These are phyloP conservation scores for Sanderia malayensis DNA, from an alignment of 30 jellyfish, hydroid and myxozoan genomes.

Conservation along the genomic window DNA sequence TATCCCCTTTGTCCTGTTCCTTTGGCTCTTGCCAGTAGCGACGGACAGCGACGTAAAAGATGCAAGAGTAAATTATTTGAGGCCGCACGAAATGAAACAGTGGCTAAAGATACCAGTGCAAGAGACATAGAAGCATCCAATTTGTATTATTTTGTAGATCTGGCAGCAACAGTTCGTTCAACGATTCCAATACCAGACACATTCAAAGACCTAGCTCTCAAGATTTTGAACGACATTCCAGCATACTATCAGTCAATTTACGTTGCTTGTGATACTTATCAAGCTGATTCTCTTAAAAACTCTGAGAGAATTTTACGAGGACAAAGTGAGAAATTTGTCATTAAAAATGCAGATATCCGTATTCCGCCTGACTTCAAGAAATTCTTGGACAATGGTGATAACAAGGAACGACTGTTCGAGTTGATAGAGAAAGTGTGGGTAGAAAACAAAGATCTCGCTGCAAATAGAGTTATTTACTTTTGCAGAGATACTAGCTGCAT, in stretches of 20 bases:
- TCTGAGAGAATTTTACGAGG: constrained; percentile 10
- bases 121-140: constrained; percentile 4
- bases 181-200: constrained; percentile 27
- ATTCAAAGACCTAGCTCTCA: constrained; percentile 23
- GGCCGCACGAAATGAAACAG: constrained; percentile 26
- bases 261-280: constrained; percentile 42
- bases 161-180: constrained; percentile 27
- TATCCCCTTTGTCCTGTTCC: constrained; percentile 38
- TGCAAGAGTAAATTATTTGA: constrained; percentile 32
- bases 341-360: constrained; percentile 22
- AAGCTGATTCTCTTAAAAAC: constrained; percentile 15
- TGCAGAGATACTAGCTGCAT: constrained; percentile 26
- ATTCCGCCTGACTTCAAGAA: constrained; percentile 42
- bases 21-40: constrained; percentile 25
- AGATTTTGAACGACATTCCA: constrained; percentile 23
- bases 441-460: constrained; percentile 19
- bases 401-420: constrained; percentile 31
- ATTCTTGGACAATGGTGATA: constrained; percentile 30
- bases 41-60: constrained; percentile 25
- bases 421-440: constrained; percentile 39
- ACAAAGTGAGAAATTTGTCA: constrained; percentile 20
- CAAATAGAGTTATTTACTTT: constrained; percentile 19
- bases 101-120: constrained; percentile 15
- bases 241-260: constrained; percentile 4
- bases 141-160: constrained; percentile 22